Conservation (phyloP, 2,797 vertebrate species). For the Tamandua tetradactyla region DNA sequence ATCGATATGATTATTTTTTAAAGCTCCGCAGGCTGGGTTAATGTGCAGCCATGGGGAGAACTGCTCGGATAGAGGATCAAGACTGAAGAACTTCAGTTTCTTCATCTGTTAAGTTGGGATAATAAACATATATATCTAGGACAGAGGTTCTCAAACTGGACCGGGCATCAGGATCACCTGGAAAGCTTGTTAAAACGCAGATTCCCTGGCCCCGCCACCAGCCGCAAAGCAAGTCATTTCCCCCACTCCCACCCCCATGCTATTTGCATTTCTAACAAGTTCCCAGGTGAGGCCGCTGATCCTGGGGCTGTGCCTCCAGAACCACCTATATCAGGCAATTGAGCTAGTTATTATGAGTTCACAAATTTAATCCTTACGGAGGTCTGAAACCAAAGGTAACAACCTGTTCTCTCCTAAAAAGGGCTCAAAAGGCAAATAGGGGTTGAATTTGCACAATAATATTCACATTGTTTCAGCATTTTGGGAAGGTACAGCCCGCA, state of each 20-base stretch:
- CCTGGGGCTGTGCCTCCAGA: neutral
- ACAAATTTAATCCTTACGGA: neutral
- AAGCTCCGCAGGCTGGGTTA: neutral
- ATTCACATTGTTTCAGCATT: neutral
- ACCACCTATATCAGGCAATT: neutral
- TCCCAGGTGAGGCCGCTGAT: too few relatives aligned
- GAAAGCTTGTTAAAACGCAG: slow-evolving; percentile 23
- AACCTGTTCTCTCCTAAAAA: neutral
- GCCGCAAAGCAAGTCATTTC: neutral
- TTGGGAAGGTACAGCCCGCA: neutral
- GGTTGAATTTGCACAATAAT: neutral
- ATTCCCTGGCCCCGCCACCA: neutral
- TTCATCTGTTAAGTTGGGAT: neutral
- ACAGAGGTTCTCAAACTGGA: neutral
- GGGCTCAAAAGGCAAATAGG: neutral
- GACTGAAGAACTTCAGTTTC: neutral
- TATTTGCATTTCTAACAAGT: neutral
- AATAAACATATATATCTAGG: neutral
- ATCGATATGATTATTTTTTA: neutral
- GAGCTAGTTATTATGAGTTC: neutral
- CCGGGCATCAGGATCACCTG: neutral
- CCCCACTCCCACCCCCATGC: too few relatives aligned
- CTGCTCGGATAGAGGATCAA: neutral
- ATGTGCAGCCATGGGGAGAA: neutral
- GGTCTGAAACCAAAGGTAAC: slow-evolving; percentile 8